Conservation (phyloP, 2,797 vertebrate species). For the Urophycis tenuis region DNA sequence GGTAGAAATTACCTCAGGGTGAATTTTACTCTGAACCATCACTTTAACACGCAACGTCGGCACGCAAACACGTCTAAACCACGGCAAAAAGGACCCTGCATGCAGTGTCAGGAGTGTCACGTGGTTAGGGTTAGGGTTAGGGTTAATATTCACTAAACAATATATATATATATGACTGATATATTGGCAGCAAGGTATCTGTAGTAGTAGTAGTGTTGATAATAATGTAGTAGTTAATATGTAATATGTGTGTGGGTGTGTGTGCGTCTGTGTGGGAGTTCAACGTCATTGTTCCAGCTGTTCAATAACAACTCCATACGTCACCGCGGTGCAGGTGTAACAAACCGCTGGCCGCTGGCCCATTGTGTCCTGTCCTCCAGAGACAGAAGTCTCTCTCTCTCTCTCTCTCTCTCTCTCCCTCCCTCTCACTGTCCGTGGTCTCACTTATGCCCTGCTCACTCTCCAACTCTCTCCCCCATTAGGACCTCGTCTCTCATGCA, state of each 20-base stretch:
- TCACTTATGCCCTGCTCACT: not conserved
- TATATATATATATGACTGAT: too few species aligned
- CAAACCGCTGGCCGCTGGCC: not conserved
- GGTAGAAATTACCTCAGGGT: too few species aligned
- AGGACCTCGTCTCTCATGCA: not conserved
- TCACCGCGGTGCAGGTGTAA: not conserved
- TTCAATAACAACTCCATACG: constrained; percentile 1
- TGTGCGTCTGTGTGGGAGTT: too few species aligned
- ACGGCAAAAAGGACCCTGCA: too few species aligned
- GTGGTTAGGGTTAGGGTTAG: too few species aligned
- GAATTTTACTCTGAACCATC: too few species aligned
- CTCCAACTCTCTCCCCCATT: constrained; percentile 12
- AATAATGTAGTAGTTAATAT: not conserved
- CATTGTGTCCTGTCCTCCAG: not conserved
- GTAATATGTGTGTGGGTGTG: not conserved
- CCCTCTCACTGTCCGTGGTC: too few species aligned
- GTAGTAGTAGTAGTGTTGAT: not conserved
- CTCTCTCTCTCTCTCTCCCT: not conserved
- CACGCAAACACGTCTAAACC: too few species aligned
- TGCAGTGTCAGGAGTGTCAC: too few species aligned
- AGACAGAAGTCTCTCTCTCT: not conserved
- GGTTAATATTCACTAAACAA: too few species aligned
- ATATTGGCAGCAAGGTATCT: too few species aligned
- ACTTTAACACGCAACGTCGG: too few species aligned
- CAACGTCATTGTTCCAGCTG: not conserved